Percentiles rank a stretch among this genome's conserved stretches.
Conservation (phyloP, 1,140 invertebrate species). For the Pemphigus obesinymphae region DNA sequence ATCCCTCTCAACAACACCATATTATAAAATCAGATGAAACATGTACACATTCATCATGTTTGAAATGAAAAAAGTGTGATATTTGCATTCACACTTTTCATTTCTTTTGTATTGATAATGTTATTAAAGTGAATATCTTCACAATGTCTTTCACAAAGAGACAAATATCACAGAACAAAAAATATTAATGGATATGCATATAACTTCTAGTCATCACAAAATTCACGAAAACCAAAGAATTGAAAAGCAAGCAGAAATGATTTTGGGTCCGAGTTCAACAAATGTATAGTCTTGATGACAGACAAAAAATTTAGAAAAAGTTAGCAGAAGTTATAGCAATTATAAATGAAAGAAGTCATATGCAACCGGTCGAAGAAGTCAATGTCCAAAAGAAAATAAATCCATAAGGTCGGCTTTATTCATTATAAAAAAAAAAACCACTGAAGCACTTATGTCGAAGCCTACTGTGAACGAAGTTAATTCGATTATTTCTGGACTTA, state of each 20-base stretch:
- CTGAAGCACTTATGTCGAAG: background rate
- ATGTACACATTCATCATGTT: no score
- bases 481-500: background rate
- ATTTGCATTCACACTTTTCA: background rate
- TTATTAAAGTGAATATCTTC: background rate
- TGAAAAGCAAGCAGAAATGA: background rate
- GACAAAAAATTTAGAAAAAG: background rate
- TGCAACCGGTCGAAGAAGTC: background rate
- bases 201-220: background rate
- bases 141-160: background rate
- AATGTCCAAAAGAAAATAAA: background rate
- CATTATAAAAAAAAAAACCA: background rate
- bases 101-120: background rate
- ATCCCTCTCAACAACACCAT: no score
- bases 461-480: background rate
- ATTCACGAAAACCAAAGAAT: background rate
- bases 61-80: background rate
- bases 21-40: no score
- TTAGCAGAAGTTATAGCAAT: background rate
- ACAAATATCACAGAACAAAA: background rate
- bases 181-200: background rate
- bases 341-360: background rate
- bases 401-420: background rate
- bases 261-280: background rate
- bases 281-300: background rate